phyloP scores from a whole-genome alignment of 2,797 vertebrate species.

The Acropternis orthonyx region DNA sequence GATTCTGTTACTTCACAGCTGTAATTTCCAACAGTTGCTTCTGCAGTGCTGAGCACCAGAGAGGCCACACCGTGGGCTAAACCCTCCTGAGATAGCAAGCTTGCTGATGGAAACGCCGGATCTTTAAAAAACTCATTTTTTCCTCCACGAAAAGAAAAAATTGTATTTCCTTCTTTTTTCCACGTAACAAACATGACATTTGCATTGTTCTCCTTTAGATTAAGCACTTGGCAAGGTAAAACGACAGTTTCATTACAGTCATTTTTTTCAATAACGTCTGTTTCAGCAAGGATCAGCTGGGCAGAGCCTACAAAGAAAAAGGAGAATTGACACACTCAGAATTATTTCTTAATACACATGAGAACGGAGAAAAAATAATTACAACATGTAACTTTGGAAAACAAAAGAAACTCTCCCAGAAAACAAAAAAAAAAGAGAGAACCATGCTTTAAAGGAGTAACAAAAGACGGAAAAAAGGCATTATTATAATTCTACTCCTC shows the following conservation, averaged over 20 bases:
- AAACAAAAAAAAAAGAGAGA: not conserved
- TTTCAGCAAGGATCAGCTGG: slow-evolving; percentile 46
- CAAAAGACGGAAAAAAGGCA: not conserved
- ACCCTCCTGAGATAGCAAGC: not conserved
- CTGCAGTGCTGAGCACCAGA: not conserved
- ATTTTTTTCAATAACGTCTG: slow-evolving; percentile 26
- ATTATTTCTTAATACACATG: not conserved
- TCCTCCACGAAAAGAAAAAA: slow-evolving; percentile 64
- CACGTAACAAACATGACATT: slow-evolving; percentile 58
- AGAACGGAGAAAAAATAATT: not conserved
- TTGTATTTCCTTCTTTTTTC: slow-evolving; percentile 1
- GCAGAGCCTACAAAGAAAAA: slow-evolving; percentile 73
- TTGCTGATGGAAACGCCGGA: not conserved
- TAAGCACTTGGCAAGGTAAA: slow-evolving; percentile 71
- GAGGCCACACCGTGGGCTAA: slow-evolving; percentile 67
- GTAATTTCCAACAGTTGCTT: slow-evolving; percentile 72
- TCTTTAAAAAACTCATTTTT: rapidly evolving
- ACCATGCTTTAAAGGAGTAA: not conserved
- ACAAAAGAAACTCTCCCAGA: rapidly evolving
- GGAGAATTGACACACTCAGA: slow-evolving; percentile 24
- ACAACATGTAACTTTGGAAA: not conserved
- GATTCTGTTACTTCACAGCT: slow-evolving; percentile 75
- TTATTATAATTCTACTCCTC: not conserved
- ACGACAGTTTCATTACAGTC: slow-evolving; percentile 60
- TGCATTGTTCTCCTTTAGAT: slow-evolving; percentile 20